Conservation (phyloP, 1,140 invertebrate genomes). For the Trichomalopsis sarcophagae region DNA sequence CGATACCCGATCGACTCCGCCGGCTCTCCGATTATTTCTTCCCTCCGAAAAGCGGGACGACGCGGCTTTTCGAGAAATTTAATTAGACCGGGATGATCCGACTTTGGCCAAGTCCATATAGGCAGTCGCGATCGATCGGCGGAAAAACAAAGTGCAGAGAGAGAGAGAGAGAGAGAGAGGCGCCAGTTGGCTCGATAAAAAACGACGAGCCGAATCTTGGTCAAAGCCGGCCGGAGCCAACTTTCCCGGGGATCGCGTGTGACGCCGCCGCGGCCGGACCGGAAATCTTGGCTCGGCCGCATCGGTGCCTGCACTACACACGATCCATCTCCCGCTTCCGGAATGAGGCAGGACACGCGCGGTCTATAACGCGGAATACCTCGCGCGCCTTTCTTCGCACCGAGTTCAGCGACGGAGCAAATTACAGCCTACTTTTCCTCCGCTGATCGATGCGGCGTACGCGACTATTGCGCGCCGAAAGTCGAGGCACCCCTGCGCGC, state of each 20-base stretch:
- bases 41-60: too few relatives aligned
- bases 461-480: too few relatives aligned
- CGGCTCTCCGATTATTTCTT: background rate
- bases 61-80: conserved; percentile 33
- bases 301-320: background rate
- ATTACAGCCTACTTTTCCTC: too few relatives aligned
- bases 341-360: conserved; percentile 34
- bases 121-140: too few relatives aligned
- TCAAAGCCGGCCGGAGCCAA: background rate
- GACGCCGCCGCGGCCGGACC: conserved; percentile 24
- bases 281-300: conserved; percentile 51
- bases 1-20: background rate
- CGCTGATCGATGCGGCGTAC: too few relatives aligned
- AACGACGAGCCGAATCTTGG: too few relatives aligned
- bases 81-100: conserved; percentile 24
- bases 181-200: background rate
- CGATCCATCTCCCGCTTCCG: conserved; percentile 38
- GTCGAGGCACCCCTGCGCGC: too few relatives aligned
- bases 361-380: too few relatives aligned
- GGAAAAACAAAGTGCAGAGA: background rate
- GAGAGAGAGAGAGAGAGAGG: background rate
- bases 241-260: conserved; percentile 35
- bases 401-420: too few relatives aligned
- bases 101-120: too few relatives aligned
- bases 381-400: too few relatives aligned